These are phyloP conservation scores for Sebastes umbrosus DNA, from an alignment of 2,797 vertebrate species.

Conservation along the genomic window DNA sequence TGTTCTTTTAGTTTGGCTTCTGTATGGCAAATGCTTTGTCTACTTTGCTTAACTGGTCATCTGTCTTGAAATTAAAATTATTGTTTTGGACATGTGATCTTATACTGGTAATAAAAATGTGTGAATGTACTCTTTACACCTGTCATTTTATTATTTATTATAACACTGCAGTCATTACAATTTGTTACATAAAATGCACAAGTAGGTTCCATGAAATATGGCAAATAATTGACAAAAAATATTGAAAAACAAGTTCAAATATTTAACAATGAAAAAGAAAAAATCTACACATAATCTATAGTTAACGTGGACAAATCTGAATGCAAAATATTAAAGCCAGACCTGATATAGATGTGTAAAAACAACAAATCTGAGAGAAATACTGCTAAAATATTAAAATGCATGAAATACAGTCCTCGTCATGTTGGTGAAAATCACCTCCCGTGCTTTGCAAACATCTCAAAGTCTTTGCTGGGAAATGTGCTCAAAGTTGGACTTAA, in stretches of 20 bases:
- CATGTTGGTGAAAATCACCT: neutral
- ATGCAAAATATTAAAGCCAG: neutral
- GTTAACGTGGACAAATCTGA: neutral
- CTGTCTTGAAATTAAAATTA: conserved; percentile 57
- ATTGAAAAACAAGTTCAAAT: neutral
- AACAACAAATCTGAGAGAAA: neutral
- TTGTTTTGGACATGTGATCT: conserved; percentile 72
- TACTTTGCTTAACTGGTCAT: conserved; percentile 66
- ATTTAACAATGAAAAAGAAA: neutral
- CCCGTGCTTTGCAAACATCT: neutral
- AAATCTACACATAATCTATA: neutral
- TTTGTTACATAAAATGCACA: neutral
- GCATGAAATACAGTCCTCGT: neutral
- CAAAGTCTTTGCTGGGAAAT: neutral
- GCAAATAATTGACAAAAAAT: neutral
- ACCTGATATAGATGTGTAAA: neutral
- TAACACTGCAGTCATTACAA: neutral
- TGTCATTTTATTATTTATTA: conserved; percentile 15
- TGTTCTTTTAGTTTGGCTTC: conserved; percentile 55
- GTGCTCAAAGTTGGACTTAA: neutral
- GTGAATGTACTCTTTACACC: conserved; percentile 63
- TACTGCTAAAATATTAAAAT: neutral
- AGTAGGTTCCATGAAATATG: neutral
- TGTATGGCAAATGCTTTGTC: conserved; percentile 57
- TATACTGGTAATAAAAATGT: conserved; percentile 70